These are phyloP conservation scores for Andrena bicolor DNA, from an alignment of 2,888 invertebrate genomes.

Conservation along the genomic window DNA sequence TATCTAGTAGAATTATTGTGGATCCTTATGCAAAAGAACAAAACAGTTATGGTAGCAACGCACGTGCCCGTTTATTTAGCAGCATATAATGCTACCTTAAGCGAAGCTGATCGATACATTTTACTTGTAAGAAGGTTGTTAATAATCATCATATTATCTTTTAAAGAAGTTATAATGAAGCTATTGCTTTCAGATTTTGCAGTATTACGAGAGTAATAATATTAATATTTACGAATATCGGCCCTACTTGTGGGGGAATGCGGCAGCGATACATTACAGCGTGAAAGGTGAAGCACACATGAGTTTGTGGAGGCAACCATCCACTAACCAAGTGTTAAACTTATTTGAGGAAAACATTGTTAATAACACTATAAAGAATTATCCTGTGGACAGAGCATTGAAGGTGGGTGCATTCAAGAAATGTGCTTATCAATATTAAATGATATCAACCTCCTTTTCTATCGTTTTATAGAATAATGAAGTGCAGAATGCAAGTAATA, in stretches of 20 bases:
- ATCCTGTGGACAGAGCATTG: conserved; percentile 89
- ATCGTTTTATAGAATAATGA: conserved; percentile 66
- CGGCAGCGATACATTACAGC: conserved; percentile 92
- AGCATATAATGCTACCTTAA: conserved; percentile 91
- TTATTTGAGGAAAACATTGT: conserved; percentile 89
- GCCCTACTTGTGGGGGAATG: conserved; percentile 94
- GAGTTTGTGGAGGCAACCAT: conserved; percentile 90
- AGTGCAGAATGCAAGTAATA: conserved; percentile 79
- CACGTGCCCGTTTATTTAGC: conserved; percentile 92
- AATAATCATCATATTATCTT: conserved; percentile 1
- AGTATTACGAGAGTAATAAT: conserved; percentile 89
- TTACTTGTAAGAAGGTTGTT: conserved; percentile 81
- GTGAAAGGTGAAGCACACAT: conserved; percentile 87
- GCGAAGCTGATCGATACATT: conserved; percentile 89
- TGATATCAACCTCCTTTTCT: conserved; percentile 6
- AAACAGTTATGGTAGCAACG: conserved; percentile 88
- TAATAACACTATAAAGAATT: conserved; percentile 89
- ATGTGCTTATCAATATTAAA: neutral
- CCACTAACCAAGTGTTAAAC: conserved; percentile 90
- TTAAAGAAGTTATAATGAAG: neutral
- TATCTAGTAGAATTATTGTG: conserved; percentile 89
- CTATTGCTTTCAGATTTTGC: conserved; percentile 87
- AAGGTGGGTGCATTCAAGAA: conserved; percentile 78
- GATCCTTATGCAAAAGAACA: conserved; percentile 88
- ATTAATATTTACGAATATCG: conserved; percentile 89